Evolutionary conservation across 2,113 vertebrate species (phyloP).

Genomic region (Otocyon megalotis): DNA sequence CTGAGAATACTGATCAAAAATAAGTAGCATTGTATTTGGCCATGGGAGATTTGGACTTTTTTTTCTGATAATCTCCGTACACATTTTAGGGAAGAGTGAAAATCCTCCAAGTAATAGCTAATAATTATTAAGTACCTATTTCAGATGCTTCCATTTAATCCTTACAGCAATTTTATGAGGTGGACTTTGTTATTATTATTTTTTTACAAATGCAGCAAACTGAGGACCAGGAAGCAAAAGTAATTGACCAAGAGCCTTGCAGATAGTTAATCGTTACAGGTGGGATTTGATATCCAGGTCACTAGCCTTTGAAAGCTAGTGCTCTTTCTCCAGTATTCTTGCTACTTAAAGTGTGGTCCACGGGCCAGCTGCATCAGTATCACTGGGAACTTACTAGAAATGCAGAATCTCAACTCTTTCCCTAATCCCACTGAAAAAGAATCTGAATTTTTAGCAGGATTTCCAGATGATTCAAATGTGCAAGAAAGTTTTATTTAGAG

Average conservation of each 20-base stretch:
- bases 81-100: conserved; percentile 12
- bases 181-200: background rate
- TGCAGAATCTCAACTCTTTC: background rate
- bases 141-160: background rate
- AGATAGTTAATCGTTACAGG: background rate
- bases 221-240: background rate
- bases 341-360: background rate
- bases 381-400: background rate
- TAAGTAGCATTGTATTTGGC: background rate
- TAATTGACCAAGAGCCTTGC: background rate
- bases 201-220: background rate
- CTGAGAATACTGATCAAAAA: background rate
- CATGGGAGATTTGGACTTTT: background rate
- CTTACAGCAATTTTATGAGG: background rate
- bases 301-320: background rate
- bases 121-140: background rate
- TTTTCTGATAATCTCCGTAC: background rate
- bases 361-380: rapidly evolving
- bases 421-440: background rate
- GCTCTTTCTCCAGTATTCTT: background rate
- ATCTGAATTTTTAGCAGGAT: conserved; percentile 7
- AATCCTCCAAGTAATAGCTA: background rate
- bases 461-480: background rate
- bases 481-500: background rate
- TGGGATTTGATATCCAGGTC: background rate